Conservation (phyloP, 2,888 invertebrate species). For the Metalampra italica region DNA sequence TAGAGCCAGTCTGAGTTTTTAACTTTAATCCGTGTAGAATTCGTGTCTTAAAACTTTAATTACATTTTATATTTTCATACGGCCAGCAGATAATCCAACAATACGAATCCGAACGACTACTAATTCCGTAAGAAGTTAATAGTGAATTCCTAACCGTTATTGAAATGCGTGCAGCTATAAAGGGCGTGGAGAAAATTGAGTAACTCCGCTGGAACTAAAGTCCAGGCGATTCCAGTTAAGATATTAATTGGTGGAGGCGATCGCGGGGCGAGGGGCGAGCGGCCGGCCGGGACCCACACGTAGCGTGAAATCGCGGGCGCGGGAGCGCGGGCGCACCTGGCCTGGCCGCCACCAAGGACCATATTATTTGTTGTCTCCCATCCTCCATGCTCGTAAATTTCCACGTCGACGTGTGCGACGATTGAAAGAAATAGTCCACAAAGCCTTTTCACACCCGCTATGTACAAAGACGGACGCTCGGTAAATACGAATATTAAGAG, state of each 20-base stretch:
- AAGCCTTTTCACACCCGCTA: slow-evolving; percentile 68
- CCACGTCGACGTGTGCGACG: slow-evolving; percentile 76
- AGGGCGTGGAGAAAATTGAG: slow-evolving; percentile 45
- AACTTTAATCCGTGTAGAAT: slow-evolving; percentile 28
- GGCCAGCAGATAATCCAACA: slow-evolving; percentile 2
- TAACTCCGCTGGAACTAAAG: slow-evolving; percentile 37
- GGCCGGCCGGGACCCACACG: slow-evolving; percentile 61
- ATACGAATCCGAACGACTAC: slow-evolving; percentile 7
- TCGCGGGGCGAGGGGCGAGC: slow-evolving; percentile 26
- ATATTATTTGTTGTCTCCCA: slow-evolving; percentile 76
- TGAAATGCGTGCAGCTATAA: slow-evolving; percentile 51
- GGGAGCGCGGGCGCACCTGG: slow-evolving; percentile 62
- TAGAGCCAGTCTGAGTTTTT: slow-evolving; percentile 29
- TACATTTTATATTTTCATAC: slow-evolving; percentile 27
- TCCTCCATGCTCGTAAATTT: slow-evolving; percentile 77
- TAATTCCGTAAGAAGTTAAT: slow-evolving; percentile 27
- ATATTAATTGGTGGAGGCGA: slow-evolving; percentile 63
- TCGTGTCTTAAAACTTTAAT: slow-evolving; percentile 20
- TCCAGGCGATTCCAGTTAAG: slow-evolving; percentile 62
- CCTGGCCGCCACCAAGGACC: slow-evolving; percentile 57
- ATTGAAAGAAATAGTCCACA: slow-evolving; percentile 67
- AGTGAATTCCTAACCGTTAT: slow-evolving; percentile 41
- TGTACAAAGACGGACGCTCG: slow-evolving; percentile 49
- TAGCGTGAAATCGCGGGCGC: slow-evolving; percentile 67
- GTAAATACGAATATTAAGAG: slow-evolving; percentile 43